Evolutionary conservation across 2,888 invertebrate species (phyloP).

Genomic region (Scaptomyza cyrtandrae): DNA sequence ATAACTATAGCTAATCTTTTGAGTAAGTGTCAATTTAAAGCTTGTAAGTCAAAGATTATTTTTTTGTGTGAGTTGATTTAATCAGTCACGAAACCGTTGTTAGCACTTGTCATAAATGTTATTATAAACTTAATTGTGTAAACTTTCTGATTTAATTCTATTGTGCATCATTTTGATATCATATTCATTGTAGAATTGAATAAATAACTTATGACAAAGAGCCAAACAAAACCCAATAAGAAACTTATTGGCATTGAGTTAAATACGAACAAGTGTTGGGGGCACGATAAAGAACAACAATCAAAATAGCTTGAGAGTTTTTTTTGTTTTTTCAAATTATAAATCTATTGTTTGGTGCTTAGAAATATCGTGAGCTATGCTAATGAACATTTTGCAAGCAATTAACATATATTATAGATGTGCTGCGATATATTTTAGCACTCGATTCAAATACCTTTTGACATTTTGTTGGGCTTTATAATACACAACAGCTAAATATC

Average conservation of each 20-base stretch:
- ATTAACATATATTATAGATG: slow-evolving; percentile 69
- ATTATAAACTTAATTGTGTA: slow-evolving; percentile 49
- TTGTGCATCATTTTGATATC: slow-evolving; percentile 39
- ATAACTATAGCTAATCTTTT: not conserved
- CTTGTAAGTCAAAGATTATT: not conserved
- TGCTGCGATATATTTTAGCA: slow-evolving; percentile 32
- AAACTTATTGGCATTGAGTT: slow-evolving; percentile 10
- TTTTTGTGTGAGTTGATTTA: slow-evolving; percentile 1
- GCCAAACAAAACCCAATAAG: slow-evolving; percentile 11
- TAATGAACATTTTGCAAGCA: slow-evolving; percentile 57
- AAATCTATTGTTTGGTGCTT: slow-evolving; percentile 47
- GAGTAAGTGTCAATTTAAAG: not conserved
- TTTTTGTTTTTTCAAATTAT: slow-evolving; percentile 42
- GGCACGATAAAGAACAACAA: slow-evolving; percentile 19
- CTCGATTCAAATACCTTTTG: slow-evolving; percentile 57
- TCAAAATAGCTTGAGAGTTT: slow-evolving; percentile 4
- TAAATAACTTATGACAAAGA: slow-evolving; percentile 40
- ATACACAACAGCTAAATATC: slow-evolving; percentile 5
- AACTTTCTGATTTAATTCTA: slow-evolving; percentile 56
- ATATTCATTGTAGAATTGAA: slow-evolving; percentile 47
- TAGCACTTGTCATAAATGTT: slow-evolving; percentile 46
- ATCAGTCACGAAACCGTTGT: slow-evolving; percentile 4
- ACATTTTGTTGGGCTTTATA: slow-evolving; percentile 45
- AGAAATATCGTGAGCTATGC: slow-evolving; percentile 51
- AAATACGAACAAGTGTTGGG: slow-evolving; percentile 41